Conservation (phyloP, 1,140 invertebrate species). For the Drosophila bocki region DNA sequence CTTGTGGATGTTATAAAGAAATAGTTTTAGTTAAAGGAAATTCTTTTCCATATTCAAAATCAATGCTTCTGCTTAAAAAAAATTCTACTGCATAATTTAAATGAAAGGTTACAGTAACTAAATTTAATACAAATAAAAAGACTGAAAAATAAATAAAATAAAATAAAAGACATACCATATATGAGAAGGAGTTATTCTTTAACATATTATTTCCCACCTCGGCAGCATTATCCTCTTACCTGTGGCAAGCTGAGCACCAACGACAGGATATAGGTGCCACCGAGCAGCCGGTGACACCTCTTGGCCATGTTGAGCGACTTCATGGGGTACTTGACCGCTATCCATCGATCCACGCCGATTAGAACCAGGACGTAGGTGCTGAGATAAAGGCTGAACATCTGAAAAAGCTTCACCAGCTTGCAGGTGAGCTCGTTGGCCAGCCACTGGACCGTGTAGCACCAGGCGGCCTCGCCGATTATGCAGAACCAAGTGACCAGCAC, state of each 20-base stretch:
- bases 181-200: not conserved
- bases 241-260: constrained; percentile 92
- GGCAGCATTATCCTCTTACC: constrained; percentile 86
- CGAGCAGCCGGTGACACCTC: constrained; percentile 88
- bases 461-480: constrained; percentile 91
- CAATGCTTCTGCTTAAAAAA: not conserved
- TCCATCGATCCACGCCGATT: constrained; percentile 92
- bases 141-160: not conserved
- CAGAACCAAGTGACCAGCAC: constrained; percentile 92
- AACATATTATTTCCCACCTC: not conserved
- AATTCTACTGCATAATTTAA: not conserved
- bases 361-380: constrained; percentile 93
- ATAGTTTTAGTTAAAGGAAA: not conserved
- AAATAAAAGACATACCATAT: too few relatives aligned
- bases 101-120: too few relatives aligned
- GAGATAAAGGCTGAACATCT: constrained; percentile 93
- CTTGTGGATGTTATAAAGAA: not conserved
- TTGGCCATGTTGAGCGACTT: constrained; percentile 89
- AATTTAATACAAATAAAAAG: not conserved
- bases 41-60: not conserved
- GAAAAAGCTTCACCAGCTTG: constrained; percentile 92
- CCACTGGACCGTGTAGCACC: constrained; percentile 93
- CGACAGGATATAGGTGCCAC: constrained; percentile 89
- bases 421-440: constrained; percentile 91
- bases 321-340: constrained; percentile 93